These are phyloP conservation scores for Hirtodrosophila confusa DNA, from an alignment of 2,888 invertebrate species.

Conservation along the genomic window DNA sequence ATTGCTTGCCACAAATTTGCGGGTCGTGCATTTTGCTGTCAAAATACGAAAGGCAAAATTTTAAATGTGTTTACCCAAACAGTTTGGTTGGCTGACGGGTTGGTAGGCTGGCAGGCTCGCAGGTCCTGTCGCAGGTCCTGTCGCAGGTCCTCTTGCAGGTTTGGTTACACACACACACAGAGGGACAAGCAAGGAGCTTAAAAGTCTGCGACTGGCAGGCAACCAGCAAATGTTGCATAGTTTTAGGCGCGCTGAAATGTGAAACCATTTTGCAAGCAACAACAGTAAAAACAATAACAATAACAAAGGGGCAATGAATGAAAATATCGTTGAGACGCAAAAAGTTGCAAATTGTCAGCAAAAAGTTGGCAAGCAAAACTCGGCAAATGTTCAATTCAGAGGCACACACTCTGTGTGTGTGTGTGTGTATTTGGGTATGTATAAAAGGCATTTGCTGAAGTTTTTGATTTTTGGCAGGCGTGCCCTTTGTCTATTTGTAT, in stretches of 20 bases:
- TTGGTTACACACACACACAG: slow-evolving; percentile 10
- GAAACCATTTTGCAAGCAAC: slow-evolving; percentile 59
- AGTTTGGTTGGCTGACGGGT: slow-evolving; percentile 21
- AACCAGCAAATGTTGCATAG: slow-evolving; percentile 57
- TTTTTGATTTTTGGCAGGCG: slow-evolving; percentile 53
- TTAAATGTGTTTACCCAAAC: slow-evolving; percentile 56
- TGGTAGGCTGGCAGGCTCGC: slow-evolving; percentile 17
- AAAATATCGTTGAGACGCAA: slow-evolving; percentile 52
- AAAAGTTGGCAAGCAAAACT: slow-evolving; percentile 50
- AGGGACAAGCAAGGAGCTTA: neutral
- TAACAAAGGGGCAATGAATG: slow-evolving; percentile 64
- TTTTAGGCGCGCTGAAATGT: slow-evolving; percentile 75
- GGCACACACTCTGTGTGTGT: neutral
- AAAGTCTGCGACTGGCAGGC: slow-evolving; percentile 50
- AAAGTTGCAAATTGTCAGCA: slow-evolving; percentile 71
- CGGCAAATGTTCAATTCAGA: slow-evolving; percentile 5
- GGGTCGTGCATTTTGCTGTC: slow-evolving; percentile 23
- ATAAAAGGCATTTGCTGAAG: slow-evolving; percentile 42
- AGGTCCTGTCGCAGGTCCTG: no score
- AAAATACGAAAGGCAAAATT: slow-evolving; percentile 33
- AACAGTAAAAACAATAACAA: slow-evolving; percentile 48
- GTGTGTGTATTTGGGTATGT: slow-evolving; percentile 18
- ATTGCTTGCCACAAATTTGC: slow-evolving; percentile 37
- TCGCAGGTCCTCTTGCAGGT: slow-evolving; percentile 4
- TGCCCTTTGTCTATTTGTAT: slow-evolving; percentile 42